Conservation (phyloP, 1,140 invertebrate genomes). For the Zaprionus inermis region DNA sequence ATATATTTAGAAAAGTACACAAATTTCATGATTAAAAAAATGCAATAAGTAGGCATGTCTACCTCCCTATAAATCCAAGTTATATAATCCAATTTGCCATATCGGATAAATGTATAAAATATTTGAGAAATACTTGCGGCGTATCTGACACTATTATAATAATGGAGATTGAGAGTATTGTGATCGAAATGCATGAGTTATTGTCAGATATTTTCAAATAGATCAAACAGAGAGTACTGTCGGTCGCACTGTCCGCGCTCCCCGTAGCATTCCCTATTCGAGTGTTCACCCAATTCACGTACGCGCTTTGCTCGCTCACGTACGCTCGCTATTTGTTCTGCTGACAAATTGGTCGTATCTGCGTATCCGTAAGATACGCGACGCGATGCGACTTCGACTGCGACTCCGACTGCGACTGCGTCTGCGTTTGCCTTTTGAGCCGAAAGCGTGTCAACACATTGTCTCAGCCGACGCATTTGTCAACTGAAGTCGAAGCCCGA, state of each 20-base stretch:
- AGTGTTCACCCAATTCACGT: slow-evolving; percentile 73
- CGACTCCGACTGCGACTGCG: slow-evolving; percentile 2
- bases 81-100: background rate
- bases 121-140: background rate
- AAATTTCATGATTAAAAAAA: too few species aligned
- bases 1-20: too few species aligned
- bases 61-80: background rate
- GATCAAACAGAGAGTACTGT: background rate
- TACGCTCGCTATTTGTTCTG: slow-evolving; percentile 67
- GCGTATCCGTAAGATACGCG: slow-evolving; percentile 58
- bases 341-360: slow-evolving; percentile 65
- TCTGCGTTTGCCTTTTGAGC: slow-evolving; percentile 11
- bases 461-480: slow-evolving; percentile 72
- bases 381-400: background rate
- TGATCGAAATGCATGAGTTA: background rate
- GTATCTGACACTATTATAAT: background rate
- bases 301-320: slow-evolving; percentile 61
- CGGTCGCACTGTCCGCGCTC: background rate
- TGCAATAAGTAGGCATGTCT: too few species aligned
- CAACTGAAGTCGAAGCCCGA: slow-evolving; percentile 31
- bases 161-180: background rate
- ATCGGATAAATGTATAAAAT: background rate
- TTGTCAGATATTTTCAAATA: background rate
- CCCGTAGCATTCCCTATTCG: background rate
- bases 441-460: slow-evolving; percentile 77